Base-by-base conservation (phyloP, 1,140 invertebrate genomes). In the Ptiloglossa arizonensis region DNA sequence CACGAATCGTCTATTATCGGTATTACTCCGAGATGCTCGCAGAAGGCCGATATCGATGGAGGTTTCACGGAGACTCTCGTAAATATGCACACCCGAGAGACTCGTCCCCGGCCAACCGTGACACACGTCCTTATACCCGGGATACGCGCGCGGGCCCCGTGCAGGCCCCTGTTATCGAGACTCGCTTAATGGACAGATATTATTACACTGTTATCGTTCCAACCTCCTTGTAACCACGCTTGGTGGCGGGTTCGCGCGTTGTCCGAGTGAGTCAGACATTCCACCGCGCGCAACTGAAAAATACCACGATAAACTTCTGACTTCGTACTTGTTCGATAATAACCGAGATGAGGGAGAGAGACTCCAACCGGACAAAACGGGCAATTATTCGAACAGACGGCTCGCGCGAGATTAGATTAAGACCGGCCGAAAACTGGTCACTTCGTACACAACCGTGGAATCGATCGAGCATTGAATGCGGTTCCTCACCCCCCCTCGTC, bases 131-230 rank as follows among this genome's bases (percentile, higher is more conserved):
- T 11, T n/a, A 69, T 17, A 13, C 9, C 38, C 9, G 2, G 27
- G 17, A 8, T 41, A 69, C 52, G 67, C 56, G 29, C 41, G 67
- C 48, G 35, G n/a, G n/a, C n/a, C n/a, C n/a, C n/a, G n/a, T n/a
- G n/a, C n/a, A n/a, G n/a, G n/a, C n/a, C n/a, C n/a, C n/a, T n/a
- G n/a, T n/a, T 56, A 69, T 56, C 67, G 41, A 41, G 41, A 68
- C 54, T 69, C 56, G 50, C 35, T 56, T 56, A 56, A 54, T 56
- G 67, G 56, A 60, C 9, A 44, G 5, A 11, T 24, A 27, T 35
- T 32, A 27, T 60, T 19, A 52, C 22, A 17, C 35, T 19, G n/a
- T 57, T 54, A 70, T 62, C 38, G 50, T 35, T 32, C 32, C 44
- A 41, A 52, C 63, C 38, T 73, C 32, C 19, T 15, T 13, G 22